phyloP scores from a whole-genome alignment of 2,113 vertebrate genomes.

The Irena cyanogastra region DNA sequence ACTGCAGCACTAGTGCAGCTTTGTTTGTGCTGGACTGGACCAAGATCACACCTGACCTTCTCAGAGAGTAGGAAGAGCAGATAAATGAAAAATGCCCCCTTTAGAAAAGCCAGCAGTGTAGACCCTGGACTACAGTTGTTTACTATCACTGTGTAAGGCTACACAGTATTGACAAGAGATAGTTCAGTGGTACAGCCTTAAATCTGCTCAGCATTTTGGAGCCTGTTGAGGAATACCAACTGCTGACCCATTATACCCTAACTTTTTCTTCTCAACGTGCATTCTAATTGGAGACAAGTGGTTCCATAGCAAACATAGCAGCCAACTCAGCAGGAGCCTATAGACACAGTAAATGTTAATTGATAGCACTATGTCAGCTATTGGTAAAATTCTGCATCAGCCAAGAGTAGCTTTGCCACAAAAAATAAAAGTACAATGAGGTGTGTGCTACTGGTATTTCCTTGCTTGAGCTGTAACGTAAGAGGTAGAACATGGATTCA shows the following conservation, averaged over 20 bases:
- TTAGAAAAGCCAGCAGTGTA: not conserved
- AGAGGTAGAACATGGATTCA: not conserved
- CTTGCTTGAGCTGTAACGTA: rapidly evolving
- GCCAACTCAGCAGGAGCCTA: not conserved
- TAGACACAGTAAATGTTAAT: not conserved
- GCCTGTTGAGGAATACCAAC: not conserved
- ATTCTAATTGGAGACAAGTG: not conserved
- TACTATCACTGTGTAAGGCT: not conserved
- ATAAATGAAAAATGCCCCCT: not conserved
- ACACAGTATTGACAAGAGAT: not conserved
- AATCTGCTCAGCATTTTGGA: not conserved
- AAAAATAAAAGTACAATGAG: not conserved
- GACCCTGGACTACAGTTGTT: not conserved
- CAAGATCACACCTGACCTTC: not conserved
- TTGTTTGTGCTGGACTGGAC: not conserved
- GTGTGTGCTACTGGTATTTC: not conserved
- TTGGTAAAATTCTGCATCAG: not conserved
- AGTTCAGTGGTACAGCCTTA: not conserved
- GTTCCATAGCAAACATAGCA: not conserved
- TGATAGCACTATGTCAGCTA: not conserved
- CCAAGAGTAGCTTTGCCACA: not conserved
- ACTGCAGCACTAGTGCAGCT: not conserved
- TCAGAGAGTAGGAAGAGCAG: not conserved
- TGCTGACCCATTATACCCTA: not conserved
- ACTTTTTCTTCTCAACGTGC: not conserved